Evolutionary conservation across 2,888 invertebrate species (phyloP).

Genomic region (Allolobophora icterica): DNA sequence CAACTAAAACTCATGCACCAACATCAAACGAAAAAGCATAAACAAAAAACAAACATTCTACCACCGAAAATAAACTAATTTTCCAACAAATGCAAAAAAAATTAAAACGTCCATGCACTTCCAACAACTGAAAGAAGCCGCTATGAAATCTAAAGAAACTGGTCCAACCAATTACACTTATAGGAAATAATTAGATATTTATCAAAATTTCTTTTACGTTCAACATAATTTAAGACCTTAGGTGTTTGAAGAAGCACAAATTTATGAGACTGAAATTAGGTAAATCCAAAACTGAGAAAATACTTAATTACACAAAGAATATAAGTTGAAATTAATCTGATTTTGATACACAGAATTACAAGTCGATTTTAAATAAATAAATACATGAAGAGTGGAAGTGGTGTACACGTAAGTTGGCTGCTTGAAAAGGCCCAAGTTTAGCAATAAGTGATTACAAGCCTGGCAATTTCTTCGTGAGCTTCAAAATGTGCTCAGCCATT

Average conservation of each 20-base stretch:
- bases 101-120: neutral
- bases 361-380: too few relatives aligned
- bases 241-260: neutral
- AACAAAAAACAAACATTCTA: slow-evolving; percentile 13
- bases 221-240: neutral
- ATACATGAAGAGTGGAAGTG: neutral
- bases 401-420: neutral
- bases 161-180: neutral
- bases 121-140: neutral
- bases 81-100: neutral
- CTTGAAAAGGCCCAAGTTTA: neutral
- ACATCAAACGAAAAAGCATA: neutral
- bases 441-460: too few relatives aligned
- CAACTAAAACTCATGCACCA: slow-evolving; percentile 12
- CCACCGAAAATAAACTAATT: neutral
- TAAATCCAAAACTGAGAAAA: neutral
- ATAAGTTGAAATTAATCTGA: too few relatives aligned
- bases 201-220: neutral
- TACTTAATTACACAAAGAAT: too few relatives aligned
- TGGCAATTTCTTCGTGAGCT: too few relatives aligned
- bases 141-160: too few relatives aligned
- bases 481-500: too few relatives aligned
- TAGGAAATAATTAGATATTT: too few relatives aligned
- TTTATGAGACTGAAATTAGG: neutral
- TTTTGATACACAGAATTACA: too few relatives aligned